Evolutionary conservation across 2,888 invertebrate species (phyloP).

Genomic region (Syrista parreyssii): DNA sequence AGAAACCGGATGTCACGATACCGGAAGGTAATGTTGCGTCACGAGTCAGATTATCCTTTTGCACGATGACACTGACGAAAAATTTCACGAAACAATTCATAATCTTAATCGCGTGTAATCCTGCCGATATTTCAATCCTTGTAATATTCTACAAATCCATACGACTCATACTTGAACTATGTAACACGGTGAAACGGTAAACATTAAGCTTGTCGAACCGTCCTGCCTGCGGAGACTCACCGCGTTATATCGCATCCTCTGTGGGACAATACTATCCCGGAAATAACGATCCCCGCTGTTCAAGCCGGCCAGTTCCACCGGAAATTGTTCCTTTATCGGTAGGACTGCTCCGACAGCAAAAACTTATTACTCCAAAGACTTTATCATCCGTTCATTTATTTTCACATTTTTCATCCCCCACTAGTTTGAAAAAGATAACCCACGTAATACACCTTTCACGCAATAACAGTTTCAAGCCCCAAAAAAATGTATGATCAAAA

Average conservation of each 20-base stretch:
- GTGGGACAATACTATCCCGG: slow-evolving; percentile 40
- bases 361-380: slow-evolving; percentile 3
- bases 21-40: slow-evolving; percentile 29
- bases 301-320: slow-evolving; percentile 16
- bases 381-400: neutral
- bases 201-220: slow-evolving; percentile 21
- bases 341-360: slow-evolving; percentile 4
- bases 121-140: neutral
- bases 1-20: slow-evolving; percentile 26
- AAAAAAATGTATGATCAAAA: neutral
- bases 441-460: neutral
- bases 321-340: slow-evolving; percentile 23
- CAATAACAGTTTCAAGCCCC: too few relatives aligned
- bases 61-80: neutral
- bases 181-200: neutral
- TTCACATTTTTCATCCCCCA: neutral
- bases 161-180: neutral
- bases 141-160: neutral
- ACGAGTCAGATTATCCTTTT: neutral
- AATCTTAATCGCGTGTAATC: neutral
- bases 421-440: neutral
- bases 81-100: neutral
- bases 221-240: slow-evolving; percentile 16
- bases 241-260: slow-evolving; percentile 15
- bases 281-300: slow-evolving; percentile 46